These are phyloP conservation scores for Pocillopora grandis DNA, from an alignment of 92 coral and sea anemone species.

Conservation along the genomic window DNA sequence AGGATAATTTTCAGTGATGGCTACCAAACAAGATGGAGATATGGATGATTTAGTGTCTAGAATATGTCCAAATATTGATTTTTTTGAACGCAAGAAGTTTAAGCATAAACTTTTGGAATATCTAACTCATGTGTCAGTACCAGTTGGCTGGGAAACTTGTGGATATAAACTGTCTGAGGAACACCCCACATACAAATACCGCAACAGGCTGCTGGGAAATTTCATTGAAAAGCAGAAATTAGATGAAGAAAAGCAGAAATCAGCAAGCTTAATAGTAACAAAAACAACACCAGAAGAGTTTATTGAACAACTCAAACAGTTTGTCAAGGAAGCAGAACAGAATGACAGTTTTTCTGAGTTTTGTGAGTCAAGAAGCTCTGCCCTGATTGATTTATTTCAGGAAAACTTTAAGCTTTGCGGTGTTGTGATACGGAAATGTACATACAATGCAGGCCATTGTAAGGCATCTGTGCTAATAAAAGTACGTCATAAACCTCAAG, in stretches of 20 bases:
- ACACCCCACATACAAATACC: too few relatives aligned
- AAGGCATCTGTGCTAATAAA: slow-evolving; percentile 1
- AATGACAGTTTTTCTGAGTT: too few relatives aligned
- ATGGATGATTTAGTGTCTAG: neutral
- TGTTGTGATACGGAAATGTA: slow-evolving; percentile 4
- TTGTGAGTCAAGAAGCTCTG: neutral
- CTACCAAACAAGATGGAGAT: neutral
- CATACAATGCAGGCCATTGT: neutral
- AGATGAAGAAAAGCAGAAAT: too few relatives aligned
- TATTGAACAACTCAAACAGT: too few relatives aligned
- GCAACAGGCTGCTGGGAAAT: too few relatives aligned
- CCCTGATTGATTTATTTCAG: slow-evolving; percentile 4
- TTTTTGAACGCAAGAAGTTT: neutral
- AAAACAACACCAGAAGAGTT: too few relatives aligned
- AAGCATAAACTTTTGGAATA: neutral
- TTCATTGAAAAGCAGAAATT: too few relatives aligned
- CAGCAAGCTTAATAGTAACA: too few relatives aligned
- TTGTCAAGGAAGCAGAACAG: too few relatives aligned
- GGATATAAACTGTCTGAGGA: neutral
- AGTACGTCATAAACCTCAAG: neutral
- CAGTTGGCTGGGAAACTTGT: neutral
- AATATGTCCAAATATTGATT: neutral
- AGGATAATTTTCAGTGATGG: neutral
- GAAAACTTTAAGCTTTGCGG: neutral
- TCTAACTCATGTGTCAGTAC: slow-evolving; percentile 11